phyloP scores from a whole-genome alignment of 2,888 invertebrate species.

The Amphipyra tragopoginis region DNA sequence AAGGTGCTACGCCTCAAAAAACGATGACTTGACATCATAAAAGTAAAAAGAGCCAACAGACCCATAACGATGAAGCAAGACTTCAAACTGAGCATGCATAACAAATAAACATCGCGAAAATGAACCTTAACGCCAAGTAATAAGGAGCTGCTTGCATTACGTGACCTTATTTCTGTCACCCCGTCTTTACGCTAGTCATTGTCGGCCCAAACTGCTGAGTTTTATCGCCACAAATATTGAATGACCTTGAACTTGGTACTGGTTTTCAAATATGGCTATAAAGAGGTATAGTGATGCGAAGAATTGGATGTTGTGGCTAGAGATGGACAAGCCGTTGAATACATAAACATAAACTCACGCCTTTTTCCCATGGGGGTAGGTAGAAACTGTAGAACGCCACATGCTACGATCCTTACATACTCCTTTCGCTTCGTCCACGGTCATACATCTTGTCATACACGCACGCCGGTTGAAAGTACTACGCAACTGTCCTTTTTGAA shows the following conservation, averaged over 20 bases:
- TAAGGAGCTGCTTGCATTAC: slow-evolving; percentile 11
- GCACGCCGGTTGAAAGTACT: too few species aligned
- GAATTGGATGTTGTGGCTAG: too few species aligned
- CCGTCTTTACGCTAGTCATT: slow-evolving; percentile 32
- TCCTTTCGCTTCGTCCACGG: too few species aligned
- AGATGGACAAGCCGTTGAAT: too few species aligned
- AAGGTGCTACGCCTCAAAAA: slow-evolving; percentile 27
- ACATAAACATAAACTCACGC: too few species aligned
- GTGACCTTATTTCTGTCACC: slow-evolving; percentile 44
- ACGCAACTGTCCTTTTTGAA: too few species aligned
- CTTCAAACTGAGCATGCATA: slow-evolving; percentile 22
- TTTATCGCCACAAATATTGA: slow-evolving; percentile 40
- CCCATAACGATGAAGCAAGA: slow-evolving; percentile 42
- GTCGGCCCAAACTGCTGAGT: slow-evolving; percentile 43
- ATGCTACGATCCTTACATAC: too few species aligned
- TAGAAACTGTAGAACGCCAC: too few species aligned
- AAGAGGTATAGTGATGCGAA: too few species aligned
- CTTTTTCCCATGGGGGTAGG: too few species aligned
- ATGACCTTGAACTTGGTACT: slow-evolving; percentile 56
- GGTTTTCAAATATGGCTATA: slow-evolving; percentile 8
- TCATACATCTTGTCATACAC: too few species aligned
- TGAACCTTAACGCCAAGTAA: slow-evolving; percentile 24
- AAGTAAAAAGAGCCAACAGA: slow-evolving; percentile 52
- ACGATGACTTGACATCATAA: slow-evolving; percentile 48
- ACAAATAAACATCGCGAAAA: slow-evolving; percentile 28